Conservation (phyloP, 2,797 vertebrate genomes). For the Pangasius sanitwongsei region DNA sequence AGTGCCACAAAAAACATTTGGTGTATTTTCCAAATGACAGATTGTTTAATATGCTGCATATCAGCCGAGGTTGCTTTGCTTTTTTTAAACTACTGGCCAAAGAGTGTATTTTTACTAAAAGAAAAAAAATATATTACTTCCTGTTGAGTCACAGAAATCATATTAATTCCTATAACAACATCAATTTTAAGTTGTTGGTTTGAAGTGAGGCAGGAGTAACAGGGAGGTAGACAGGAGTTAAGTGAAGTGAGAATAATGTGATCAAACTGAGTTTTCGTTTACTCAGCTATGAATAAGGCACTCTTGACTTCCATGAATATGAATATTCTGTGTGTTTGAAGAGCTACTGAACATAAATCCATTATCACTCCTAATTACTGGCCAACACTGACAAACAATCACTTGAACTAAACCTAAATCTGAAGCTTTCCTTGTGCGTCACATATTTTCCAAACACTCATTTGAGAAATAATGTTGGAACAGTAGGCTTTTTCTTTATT, state of each 20-base stretch:
- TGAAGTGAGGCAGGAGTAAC: slow-evolving; percentile 11
- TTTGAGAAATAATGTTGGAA: slow-evolving; percentile 36
- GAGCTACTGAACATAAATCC: slow-evolving; percentile 30
- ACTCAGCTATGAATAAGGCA: slow-evolving; percentile 38
- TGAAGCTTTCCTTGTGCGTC: slow-evolving; percentile 17
- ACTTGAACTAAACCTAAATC: slow-evolving; percentile 7
- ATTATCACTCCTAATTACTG: slow-evolving; percentile 8
- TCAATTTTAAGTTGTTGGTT: slow-evolving; percentile 29
- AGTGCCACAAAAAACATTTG: slow-evolving; percentile 45
- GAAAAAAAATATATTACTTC: background rate
- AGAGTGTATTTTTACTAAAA: slow-evolving; percentile 17
- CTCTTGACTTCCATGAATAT: slow-evolving; percentile 19
- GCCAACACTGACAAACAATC: slow-evolving; percentile 24
- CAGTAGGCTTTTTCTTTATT: slow-evolving; percentile 48
- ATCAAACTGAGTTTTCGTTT: slow-evolving; percentile 28
- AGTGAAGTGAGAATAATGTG: slow-evolving; percentile 1
- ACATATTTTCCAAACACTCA: slow-evolving; percentile 13
- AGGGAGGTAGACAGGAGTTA: slow-evolving; percentile 12
- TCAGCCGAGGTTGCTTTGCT: slow-evolving; percentile 28
- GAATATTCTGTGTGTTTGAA: slow-evolving; percentile 36
- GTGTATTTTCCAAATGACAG: slow-evolving; percentile 30
- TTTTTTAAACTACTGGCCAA: slow-evolving; percentile 11
- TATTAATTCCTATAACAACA: slow-evolving; percentile 14
- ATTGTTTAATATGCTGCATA: slow-evolving; percentile 39
- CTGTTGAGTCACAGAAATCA: slow-evolving; percentile 18